Conservation (phyloP, 1,140 invertebrate genomes). For the Berghia stephanieae region DNA sequence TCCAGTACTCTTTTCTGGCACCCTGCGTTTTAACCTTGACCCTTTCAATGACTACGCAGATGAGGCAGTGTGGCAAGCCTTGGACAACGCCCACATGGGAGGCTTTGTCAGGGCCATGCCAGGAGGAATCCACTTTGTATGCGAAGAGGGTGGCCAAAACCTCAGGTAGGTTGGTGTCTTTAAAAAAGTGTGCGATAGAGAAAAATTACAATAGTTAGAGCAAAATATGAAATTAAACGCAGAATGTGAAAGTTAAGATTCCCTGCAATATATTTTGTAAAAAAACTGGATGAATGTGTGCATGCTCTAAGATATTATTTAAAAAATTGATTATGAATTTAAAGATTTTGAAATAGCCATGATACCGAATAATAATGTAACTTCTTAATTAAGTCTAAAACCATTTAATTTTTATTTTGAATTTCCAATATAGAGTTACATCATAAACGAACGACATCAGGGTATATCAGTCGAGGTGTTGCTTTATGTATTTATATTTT, state of each 20-base stretch:
- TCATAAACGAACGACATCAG: too few species aligned
- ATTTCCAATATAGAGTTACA: too few species aligned
- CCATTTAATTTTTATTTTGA: too few species aligned
- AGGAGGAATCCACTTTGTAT: slow-evolving; percentile 36
- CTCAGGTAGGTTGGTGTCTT: slow-evolving; percentile 49
- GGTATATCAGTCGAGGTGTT: background rate
- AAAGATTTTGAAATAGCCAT: background rate
- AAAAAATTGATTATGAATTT: background rate
- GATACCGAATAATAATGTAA: too few species aligned
- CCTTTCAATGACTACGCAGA: slow-evolving; percentile 71
- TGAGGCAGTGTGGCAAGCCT: slow-evolving; percentile 58
- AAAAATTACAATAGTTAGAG: background rate
- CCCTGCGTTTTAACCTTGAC: slow-evolving; percentile 72
- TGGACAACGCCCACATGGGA: slow-evolving; percentile 44
- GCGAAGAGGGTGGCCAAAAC: slow-evolving; percentile 56
- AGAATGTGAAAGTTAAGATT: background rate
- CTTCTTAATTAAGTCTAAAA: too few species aligned
- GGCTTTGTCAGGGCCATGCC: slow-evolving; percentile 51
- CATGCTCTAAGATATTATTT: background rate
- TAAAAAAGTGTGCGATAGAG: background rate
- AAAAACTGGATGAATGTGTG: background rate
- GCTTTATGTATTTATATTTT: background rate
- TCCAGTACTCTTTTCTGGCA: slow-evolving; percentile 65
- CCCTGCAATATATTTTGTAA: background rate
- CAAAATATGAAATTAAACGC: background rate